Evolutionary conservation across 1,140 invertebrate genomes (phyloP).

Genomic region (Heliconius hermathena): DNA sequence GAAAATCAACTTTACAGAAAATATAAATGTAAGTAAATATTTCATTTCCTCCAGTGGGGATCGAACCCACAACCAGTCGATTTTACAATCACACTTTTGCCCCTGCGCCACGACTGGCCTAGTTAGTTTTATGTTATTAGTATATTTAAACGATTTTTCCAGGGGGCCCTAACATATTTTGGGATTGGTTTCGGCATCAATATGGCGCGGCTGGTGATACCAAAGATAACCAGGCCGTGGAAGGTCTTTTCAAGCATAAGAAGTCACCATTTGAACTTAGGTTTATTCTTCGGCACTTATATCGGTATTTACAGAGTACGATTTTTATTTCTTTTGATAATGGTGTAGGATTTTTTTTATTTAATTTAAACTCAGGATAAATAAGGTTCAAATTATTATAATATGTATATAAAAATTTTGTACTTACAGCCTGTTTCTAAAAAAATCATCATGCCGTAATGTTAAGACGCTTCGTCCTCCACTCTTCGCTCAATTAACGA

Average conservation of each 20-base stretch:
- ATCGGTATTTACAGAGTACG: slow-evolving; percentile 81
- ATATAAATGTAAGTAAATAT: no score
- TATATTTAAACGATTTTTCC: slow-evolving; percentile 39
- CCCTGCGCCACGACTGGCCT: no score
- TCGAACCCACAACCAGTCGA: no score
- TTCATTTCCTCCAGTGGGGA: no score
- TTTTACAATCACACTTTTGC: no score
- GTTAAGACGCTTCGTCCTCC: no score
- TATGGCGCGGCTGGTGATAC: slow-evolving; percentile 60
- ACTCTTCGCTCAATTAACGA: no score
- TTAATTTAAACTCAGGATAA: background rate
- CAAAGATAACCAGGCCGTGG: slow-evolving; percentile 57
- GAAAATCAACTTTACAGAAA: no score
- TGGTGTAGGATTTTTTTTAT: background rate
- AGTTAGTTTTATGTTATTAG: no score
- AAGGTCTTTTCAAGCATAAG: slow-evolving; percentile 63
- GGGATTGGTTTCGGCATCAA: slow-evolving; percentile 64
- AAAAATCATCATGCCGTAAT: no score
- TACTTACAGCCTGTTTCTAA: no score
- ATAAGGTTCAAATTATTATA: background rate
- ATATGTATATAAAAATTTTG: background rate
- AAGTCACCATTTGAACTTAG: slow-evolving; percentile 65
- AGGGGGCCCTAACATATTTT: slow-evolving; percentile 71
- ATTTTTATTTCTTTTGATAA: slow-evolving; percentile 28
- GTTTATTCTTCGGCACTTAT: slow-evolving; percentile 77